These are phyloP conservation scores for Lepidurus arcticus DNA, from an alignment of 1,140 invertebrate species.

Conservation along the genomic window DNA sequence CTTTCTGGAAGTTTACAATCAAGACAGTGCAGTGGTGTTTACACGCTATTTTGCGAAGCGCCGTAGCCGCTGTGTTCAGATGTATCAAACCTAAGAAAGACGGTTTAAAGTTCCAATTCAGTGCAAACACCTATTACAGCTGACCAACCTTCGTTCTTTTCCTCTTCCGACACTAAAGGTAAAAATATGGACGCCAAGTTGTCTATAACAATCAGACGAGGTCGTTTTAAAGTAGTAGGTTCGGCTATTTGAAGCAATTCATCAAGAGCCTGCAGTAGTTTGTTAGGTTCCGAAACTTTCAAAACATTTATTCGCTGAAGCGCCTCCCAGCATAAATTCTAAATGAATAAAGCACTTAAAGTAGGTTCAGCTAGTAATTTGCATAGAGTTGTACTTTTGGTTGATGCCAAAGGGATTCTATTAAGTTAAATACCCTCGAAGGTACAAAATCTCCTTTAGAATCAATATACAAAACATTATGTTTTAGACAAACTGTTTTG, in stretches of 20 bases:
- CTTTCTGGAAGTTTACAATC: not conserved
- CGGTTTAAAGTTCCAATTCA: not conserved
- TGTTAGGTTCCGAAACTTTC: not conserved
- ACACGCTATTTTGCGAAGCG: not conserved
- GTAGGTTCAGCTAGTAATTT: not conserved
- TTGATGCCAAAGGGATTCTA: not conserved
- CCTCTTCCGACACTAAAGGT: not conserved
- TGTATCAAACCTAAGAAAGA: not conserved
- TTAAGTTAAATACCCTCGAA: not conserved
- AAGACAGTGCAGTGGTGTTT: not conserved
- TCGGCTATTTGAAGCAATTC: not conserved
- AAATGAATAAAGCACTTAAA: not conserved
- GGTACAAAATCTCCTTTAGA: constrained; percentile 18
- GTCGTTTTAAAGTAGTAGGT: not conserved
- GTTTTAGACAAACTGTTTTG: not conserved
- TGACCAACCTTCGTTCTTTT: not conserved
- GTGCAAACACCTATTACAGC: not conserved
- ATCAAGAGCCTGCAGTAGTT: not conserved
- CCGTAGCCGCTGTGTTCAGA: not conserved
- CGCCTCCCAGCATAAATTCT: not conserved
- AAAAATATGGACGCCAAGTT: not conserved
- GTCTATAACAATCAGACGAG: not conserved
- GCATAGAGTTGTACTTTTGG: not conserved
- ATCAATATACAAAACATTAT: constrained; percentile 11
- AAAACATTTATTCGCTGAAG: not conserved